Conservation (phyloP, 2,888 invertebrate genomes). For the Exephanes ischioxanthus region DNA sequence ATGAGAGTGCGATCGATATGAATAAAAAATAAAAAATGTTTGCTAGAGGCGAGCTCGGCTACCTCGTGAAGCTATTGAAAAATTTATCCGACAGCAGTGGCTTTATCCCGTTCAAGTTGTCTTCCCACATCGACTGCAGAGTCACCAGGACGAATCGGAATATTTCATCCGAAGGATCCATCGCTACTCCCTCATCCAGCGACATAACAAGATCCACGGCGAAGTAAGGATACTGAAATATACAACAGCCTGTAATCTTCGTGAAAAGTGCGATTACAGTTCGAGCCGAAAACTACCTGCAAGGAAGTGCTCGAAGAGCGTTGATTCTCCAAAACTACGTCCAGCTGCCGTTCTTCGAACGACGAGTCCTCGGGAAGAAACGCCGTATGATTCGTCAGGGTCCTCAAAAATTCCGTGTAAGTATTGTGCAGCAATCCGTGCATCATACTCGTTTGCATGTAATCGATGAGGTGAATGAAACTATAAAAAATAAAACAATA, state of each 20-base stretch:
- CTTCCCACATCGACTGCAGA: slow-evolving; percentile 89
- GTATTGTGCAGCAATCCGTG: slow-evolving; percentile 89
- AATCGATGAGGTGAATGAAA: slow-evolving; percentile 90
- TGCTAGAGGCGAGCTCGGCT: slow-evolving; percentile 37
- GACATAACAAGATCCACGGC: slow-evolving; percentile 86
- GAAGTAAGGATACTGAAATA: slow-evolving; percentile 88
- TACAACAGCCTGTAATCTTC: slow-evolving; percentile 35
- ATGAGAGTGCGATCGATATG: not conserved
- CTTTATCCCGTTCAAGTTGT: slow-evolving; percentile 89
- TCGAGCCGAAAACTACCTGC: slow-evolving; percentile 84
- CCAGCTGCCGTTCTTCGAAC: slow-evolving; percentile 83
- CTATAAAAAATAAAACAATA: slow-evolving; percentile 82
- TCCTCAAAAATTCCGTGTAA: slow-evolving; percentile 86
- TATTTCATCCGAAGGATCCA: slow-evolving; percentile 88
- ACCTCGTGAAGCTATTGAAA: slow-evolving; percentile 91
- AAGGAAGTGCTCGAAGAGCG: slow-evolving; percentile 84
- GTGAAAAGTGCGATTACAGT: not conserved
- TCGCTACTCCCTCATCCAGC: slow-evolving; percentile 81
- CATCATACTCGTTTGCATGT: slow-evolving; percentile 90
- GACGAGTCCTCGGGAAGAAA: slow-evolving; percentile 86
- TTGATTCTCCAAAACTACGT: slow-evolving; percentile 85
- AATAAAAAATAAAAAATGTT: slow-evolving; percentile 17
- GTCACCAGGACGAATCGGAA: slow-evolving; percentile 87
- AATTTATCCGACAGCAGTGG: slow-evolving; percentile 90
- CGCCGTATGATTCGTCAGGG: slow-evolving; percentile 86